phyloP scores from a whole-genome alignment of 2,888 invertebrate species.

The Eristalis arbustorum region DNA sequence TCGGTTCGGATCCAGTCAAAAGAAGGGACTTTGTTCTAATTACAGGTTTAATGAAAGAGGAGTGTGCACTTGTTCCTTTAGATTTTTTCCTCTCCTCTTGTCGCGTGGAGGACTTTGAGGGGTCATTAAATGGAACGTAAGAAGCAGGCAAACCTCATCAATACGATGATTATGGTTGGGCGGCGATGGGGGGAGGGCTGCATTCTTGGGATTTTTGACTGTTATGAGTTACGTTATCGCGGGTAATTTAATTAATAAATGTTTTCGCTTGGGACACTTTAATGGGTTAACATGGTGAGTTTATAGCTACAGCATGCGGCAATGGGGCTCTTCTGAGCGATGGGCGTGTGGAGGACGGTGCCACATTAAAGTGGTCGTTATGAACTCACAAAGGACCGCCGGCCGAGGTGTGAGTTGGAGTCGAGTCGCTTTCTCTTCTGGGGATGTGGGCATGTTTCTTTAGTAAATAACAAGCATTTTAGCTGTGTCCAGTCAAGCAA shows the following conservation, averaged over 20 bases:
- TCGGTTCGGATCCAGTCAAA: not conserved
- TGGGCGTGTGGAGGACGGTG: not conserved
- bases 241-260: not conserved
- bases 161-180: not conserved
- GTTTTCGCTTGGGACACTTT: not conserved
- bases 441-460: not conserved
- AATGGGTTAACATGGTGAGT: not conserved
- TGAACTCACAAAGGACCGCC: not conserved
- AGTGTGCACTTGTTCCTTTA: not conserved
- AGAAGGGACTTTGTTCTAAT: not conserved
- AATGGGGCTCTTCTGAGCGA: not conserved
- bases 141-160: not conserved
- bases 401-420: not conserved
- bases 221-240: not conserved
- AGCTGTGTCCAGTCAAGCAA: too few species aligned
- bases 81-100: not conserved
- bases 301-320: not conserved
- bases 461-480: too few species aligned
- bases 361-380: not conserved
- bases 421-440: not conserved
- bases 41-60: not conserved
- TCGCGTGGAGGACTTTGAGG: not conserved
- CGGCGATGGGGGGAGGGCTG: not conserved
- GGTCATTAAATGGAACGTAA: not conserved
- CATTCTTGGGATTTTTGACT: not conserved